phyloP scores from a whole-genome alignment of 2,797 vertebrate species.

The Carduelis carduelis region DNA sequence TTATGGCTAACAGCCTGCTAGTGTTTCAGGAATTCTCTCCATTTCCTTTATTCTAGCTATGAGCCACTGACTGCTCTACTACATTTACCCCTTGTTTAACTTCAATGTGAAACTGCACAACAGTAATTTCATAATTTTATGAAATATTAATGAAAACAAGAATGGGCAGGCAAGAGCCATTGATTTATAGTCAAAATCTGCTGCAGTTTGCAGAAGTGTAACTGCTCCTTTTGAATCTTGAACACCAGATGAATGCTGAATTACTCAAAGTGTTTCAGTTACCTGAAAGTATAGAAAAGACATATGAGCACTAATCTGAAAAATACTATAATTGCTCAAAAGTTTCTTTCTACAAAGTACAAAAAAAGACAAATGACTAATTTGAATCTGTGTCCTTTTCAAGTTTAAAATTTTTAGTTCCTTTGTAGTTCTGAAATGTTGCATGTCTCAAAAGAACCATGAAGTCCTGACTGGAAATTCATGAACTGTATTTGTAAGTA shows the following conservation, averaged over 20 bases:
- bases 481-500: not conserved
- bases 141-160: constrained; percentile 13
- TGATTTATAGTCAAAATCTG: not conserved
- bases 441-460: not conserved
- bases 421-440: not conserved
- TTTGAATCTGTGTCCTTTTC: not conserved
- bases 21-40: not conserved
- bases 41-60: not conserved
- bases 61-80: not conserved
- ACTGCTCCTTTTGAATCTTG: not conserved
- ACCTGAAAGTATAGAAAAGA: not conserved
- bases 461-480: not conserved
- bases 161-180: not conserved
- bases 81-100: not conserved
- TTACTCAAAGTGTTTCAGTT: not conserved
- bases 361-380: not conserved
- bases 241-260: not conserved
- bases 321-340: not conserved
- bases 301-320: not conserved
- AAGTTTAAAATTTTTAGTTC: not conserved
- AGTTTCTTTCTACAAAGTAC: not conserved
- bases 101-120: not conserved
- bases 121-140: not conserved
- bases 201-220: not conserved
- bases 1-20: not conserved